Evolutionary conservation across 2,113 vertebrate genomes (phyloP).

Genomic region (Phaethon lepturus): DNA sequence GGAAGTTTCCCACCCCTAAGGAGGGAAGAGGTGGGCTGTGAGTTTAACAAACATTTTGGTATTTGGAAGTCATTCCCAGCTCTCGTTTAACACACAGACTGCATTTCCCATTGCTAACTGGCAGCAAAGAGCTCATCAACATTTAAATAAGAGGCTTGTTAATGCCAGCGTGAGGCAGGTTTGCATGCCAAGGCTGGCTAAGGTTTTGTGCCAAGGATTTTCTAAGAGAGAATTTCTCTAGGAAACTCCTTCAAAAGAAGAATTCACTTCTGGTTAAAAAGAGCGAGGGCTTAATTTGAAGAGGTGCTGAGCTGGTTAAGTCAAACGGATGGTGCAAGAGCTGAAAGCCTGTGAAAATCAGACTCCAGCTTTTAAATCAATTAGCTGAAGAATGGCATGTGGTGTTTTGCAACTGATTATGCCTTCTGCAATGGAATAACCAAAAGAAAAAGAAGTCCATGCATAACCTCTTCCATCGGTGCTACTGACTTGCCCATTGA

Average conservation of each 20-base stretch:
- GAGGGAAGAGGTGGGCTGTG: constrained; percentile 60
- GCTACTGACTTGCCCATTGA: neutral
- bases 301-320: constrained; percentile 62
- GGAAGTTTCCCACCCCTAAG: constrained; percentile 46
- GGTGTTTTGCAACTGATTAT: constrained; percentile 21
- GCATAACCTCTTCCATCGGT: neutral
- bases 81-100: constrained; percentile 81
- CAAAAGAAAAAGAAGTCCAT: neutral
- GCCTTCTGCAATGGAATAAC: constrained; percentile 27
- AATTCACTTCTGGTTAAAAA: constrained; percentile 57
- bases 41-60: constrained; percentile 71
- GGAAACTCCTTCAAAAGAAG: constrained; percentile 81
- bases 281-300: constrained; percentile 32
- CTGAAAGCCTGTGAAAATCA: constrained; percentile 54
- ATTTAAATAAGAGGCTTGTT: constrained; percentile 83
- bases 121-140: constrained; percentile 81
- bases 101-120: constrained; percentile 82
- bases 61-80: constrained; percentile 70
- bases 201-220: constrained; percentile 82
- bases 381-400: constrained; percentile 49
- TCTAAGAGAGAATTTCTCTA: constrained; percentile 84
- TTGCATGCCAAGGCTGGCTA: constrained; percentile 81
- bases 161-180: constrained; percentile 81
- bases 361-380: constrained; percentile 49
- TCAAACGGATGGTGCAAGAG: constrained; percentile 50